Base-by-base conservation (phyloP, 1,140 invertebrate species). In the Hirudo medicinalis region DNA sequence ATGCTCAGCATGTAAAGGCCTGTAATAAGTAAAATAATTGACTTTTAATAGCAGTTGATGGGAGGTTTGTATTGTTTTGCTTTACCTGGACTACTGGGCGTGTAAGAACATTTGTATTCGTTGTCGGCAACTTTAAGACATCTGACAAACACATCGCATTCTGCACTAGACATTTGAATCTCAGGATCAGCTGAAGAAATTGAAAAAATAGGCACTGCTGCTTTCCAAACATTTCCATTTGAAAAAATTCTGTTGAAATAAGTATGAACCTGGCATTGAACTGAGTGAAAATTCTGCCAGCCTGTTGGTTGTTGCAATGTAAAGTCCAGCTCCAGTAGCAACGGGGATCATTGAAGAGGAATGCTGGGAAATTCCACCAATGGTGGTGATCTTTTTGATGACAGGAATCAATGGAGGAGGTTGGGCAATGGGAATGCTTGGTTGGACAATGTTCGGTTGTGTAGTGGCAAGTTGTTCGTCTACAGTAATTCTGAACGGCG, bases 401-500 rank as follows among this genome's bases (percentile, higher is more conserved):
- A 49, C 43, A 49, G 29, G 57, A 63, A 63, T 63, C 29, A 63
- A 32, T 63, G 22, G 57, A 63, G 19, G 6, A 63, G 22, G 20
- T 63, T 63, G 57, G 57, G 20, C 22, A 13, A 25, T 6, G 22
- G 20, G 54, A 57, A 57, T 57, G 54, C 20, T 57, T 57, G 54
- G 54, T 57, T 57, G 54, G 2, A 25, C 19, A 20, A n/a, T 63
- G 15, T 11, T 25, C 15, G 11, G 29, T 22, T 63, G 57, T 22
- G 22, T 63, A 13, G 57, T 13, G 9, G 19, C 20, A 19, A 15
- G 22, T 63, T 11, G 3, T 22, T 63, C 57, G 11, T 63, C 57
- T 13, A 94, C 90, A 67, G 87, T 89, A 55, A 97, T 90, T 72
- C 91, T 91, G 49, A 94, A 85, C 0, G 95, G 95, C 77, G 92